Conservation (phyloP, 2,113 vertebrate genomes). For the Mesembrinibis cayennensis region DNA sequence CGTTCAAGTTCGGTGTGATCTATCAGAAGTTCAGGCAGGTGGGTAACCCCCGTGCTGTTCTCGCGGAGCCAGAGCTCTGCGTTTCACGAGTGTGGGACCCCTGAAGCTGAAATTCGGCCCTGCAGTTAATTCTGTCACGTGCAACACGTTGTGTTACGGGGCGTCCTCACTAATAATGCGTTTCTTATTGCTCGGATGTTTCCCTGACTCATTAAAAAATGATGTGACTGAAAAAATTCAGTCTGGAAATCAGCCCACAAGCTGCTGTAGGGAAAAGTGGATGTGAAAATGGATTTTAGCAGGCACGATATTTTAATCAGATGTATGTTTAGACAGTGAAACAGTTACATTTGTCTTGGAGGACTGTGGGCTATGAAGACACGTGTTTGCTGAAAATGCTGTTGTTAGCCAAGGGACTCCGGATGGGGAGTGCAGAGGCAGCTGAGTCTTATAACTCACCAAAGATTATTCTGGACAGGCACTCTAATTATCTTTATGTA, state of each 20-base stretch:
- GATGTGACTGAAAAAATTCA: background rate
- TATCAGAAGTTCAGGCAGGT: slow-evolving; percentile 93
- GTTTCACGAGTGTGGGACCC: rapidly evolving
- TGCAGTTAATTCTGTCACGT: rapidly evolving
- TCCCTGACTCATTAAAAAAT: background rate
- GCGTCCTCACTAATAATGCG: background rate
- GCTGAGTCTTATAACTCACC: slow-evolving; percentile 33
- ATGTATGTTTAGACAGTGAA: background rate
- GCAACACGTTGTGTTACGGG: background rate
- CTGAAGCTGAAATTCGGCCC: background rate
- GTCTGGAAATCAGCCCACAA: background rate
- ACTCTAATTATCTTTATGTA: slow-evolving; percentile 26
- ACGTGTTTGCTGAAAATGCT: slow-evolving; percentile 10
- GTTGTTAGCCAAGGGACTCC: slow-evolving; percentile 31
- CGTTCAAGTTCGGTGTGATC: slow-evolving; percentile 94
- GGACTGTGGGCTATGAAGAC: background rate
- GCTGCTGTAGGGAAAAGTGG: background rate
- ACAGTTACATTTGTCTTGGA: background rate
- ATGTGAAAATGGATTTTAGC: slow-evolving; percentile 18
- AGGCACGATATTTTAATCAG: background rate
- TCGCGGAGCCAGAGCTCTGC: rapidly evolving
- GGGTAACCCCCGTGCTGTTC: background rate
- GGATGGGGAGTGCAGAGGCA: background rate
- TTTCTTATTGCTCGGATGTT: background rate
- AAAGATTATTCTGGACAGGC: slow-evolving; percentile 51